These are phyloP conservation scores for Diplosoma virens DNA, from an alignment of 23 tunicate genomes.

Conservation along the genomic window DNA sequence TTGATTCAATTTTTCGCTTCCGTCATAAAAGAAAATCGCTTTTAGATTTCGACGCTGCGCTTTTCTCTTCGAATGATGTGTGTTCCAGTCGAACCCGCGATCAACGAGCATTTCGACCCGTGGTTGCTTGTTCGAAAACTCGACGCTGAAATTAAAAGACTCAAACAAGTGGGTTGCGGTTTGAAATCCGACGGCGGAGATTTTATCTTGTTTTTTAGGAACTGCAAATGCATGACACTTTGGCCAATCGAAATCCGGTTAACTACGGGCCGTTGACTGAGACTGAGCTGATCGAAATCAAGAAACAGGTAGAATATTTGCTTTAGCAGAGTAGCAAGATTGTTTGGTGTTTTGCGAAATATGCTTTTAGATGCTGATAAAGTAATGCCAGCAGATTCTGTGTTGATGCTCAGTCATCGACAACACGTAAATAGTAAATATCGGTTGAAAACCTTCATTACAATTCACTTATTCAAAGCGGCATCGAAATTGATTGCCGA, in stretches of 20 bases:
- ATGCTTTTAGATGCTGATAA: too few relatives aligned
- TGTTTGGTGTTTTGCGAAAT: too few relatives aligned
- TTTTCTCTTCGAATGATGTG: constrained; percentile 89
- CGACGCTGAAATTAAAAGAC: constrained; percentile 48
- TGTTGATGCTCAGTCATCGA: too few relatives aligned
- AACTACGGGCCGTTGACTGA: constrained; percentile 76
- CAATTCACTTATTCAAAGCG: too few relatives aligned
- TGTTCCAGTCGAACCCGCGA: constrained; percentile 67
- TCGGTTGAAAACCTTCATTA: too few relatives aligned
- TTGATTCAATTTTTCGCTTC: too few relatives aligned
- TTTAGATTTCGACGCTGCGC: constrained; percentile 73
- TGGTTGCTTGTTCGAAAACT: constrained; percentile 79
- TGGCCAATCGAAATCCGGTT: constrained; percentile 56
- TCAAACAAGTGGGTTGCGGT: constrained; percentile 55
- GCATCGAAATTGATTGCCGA: too few relatives aligned
- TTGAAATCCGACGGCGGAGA: not conserved
- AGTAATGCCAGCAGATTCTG: too few relatives aligned
- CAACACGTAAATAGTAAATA: too few relatives aligned
- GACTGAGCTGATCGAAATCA: constrained; percentile 64
- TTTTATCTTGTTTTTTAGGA: constrained; percentile 37
- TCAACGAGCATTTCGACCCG: constrained; percentile 78
- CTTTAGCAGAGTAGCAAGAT: too few relatives aligned
- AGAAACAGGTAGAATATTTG: constrained; percentile 94
- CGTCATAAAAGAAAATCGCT: too few relatives aligned
- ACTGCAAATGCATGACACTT: constrained; percentile 81